Conservation (phyloP, 2,113 vertebrate genomes). For the Hyaena hyaena region DNA sequence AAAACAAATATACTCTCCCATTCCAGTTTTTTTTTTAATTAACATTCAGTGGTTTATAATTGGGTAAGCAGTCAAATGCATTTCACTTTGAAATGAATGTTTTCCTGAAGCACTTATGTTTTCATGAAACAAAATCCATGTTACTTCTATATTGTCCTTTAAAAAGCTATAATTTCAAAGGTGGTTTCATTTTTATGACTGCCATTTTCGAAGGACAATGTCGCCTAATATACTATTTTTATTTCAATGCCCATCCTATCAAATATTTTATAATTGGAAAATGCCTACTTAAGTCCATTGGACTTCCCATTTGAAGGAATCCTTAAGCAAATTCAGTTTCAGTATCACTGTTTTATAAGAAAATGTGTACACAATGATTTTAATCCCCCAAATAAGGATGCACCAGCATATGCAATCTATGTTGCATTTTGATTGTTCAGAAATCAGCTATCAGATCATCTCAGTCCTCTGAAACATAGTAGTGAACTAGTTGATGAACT, state of each 20-base stretch:
- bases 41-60: background rate
- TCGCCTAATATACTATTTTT: slow-evolving; percentile 10
- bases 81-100: slow-evolving; percentile 32
- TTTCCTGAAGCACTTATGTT: slow-evolving; percentile 32
- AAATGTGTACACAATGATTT: background rate
- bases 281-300: background rate
- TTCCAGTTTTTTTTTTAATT: slow-evolving; percentile 30
- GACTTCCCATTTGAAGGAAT: slow-evolving; percentile 43
- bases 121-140: slow-evolving; percentile 32
- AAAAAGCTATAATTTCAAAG: slow-evolving; percentile 49
- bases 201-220: background rate
- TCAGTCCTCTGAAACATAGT: background rate
- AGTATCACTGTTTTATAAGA: background rate
- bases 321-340: background rate
- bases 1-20: background rate
- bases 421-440: background rate
- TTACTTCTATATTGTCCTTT: slow-evolving; percentile 12
- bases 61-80: background rate
- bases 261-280: slow-evolving; percentile 45
- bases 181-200: slow-evolving; percentile 15
- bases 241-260: background rate
- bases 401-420: background rate
- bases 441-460: background rate
- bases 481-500: background rate
- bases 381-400: background rate